Evolutionary conservation across 2,113 vertebrate genomes (phyloP).

Genomic region (Rousettus leschenaultii): DNA sequence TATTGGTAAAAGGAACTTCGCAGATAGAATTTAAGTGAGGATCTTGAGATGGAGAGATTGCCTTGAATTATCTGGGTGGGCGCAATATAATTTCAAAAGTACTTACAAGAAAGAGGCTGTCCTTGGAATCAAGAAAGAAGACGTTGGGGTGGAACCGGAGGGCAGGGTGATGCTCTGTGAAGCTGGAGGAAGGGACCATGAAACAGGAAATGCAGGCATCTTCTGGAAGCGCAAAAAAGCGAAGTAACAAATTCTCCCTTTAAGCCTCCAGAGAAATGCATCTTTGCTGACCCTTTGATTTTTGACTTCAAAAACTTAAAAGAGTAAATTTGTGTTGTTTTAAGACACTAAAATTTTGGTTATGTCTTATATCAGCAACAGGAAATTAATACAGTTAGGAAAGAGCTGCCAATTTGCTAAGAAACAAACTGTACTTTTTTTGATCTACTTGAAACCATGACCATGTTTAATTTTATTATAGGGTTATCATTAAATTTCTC

Average conservation of each 20-base stretch:
- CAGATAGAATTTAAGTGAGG: background rate
- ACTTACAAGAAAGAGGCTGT: background rate
- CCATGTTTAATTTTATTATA: background rate
- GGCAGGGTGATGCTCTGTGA: background rate
- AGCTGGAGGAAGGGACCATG: background rate
- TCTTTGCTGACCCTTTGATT: background rate
- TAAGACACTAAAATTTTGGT: background rate
- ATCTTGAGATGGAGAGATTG: background rate
- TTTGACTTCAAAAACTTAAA: background rate
- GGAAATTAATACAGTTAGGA: background rate
- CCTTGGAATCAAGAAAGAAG: background rate
- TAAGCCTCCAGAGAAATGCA: background rate
- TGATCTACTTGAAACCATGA: background rate
- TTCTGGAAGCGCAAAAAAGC: background rate
- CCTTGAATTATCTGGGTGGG: background rate
- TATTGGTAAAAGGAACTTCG: background rate
- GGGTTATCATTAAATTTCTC: background rate
- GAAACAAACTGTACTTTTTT: background rate
- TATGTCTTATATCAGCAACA: background rate
- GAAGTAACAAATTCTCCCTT: background rate
- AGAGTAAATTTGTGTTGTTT: background rate
- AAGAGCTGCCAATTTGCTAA: background rate
- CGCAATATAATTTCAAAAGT: background rate
- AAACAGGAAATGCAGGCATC: rapidly evolving
- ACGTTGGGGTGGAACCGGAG: background rate